Percentiles rank a stretch among this genome's conserved stretches.
phyloP scores from a whole-genome alignment of 2,888 invertebrate genomes.

The Diloba caeruleocephala region DNA sequence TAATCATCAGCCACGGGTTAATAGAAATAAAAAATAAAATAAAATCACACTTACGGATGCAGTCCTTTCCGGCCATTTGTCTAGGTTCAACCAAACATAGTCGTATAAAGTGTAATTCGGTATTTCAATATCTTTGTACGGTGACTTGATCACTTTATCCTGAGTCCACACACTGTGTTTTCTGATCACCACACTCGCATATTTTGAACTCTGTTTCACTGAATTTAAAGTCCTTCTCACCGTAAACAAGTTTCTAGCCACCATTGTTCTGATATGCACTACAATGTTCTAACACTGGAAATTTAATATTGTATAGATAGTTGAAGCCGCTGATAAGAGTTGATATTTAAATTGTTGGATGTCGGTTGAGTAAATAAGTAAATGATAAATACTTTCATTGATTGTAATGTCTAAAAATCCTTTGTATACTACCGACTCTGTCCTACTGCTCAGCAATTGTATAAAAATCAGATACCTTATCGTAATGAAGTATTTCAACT shows the following conservation, averaged over 20 bases:
- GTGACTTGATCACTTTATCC: slow-evolving; percentile 81
- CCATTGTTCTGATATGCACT: slow-evolving; percentile 50
- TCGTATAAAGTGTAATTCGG: slow-evolving; percentile 89
- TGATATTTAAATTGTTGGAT: slow-evolving; percentile 6
- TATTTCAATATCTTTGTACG: slow-evolving; percentile 82
- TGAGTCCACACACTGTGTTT: slow-evolving; percentile 74
- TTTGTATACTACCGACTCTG: no score
- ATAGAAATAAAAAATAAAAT: background rate
- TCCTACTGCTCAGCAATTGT: no score
- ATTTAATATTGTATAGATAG: background rate
- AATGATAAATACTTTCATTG: slow-evolving; percentile 5
- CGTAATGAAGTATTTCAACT: no score
- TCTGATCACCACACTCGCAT: slow-evolving; percentile 59
- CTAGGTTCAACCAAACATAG: slow-evolving; percentile 90
- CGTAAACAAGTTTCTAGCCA: slow-evolving; percentile 64
- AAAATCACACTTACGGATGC: slow-evolving; percentile 88
- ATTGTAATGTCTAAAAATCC: no score
- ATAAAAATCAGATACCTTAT: no score
- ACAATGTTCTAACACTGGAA: slow-evolving; percentile 23
- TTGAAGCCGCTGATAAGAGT: slow-evolving; percentile 22
- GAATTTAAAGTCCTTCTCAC: slow-evolving; percentile 62
- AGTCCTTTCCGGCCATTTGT: slow-evolving; percentile 90
- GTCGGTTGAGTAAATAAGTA: slow-evolving; percentile 1
- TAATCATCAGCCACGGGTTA: no score
- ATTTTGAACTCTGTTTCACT: slow-evolving; percentile 60